Evolutionary conservation across 2,797 vertebrate genomes (phyloP).

Genomic region (Platalea minor): DNA sequence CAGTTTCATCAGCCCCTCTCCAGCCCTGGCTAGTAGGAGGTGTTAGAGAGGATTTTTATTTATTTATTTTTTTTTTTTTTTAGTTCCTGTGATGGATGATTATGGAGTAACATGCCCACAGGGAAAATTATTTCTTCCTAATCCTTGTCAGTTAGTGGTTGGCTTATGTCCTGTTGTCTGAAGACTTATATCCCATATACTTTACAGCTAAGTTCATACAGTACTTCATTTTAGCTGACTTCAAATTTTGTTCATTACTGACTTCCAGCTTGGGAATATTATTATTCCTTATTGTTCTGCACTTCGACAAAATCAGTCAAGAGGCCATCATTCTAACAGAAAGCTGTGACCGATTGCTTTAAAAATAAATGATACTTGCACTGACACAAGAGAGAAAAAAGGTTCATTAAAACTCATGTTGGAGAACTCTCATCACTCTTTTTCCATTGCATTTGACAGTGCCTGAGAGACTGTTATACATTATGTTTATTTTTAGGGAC

Average conservation of each 20-base stretch:
- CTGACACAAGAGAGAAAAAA: slow-evolving; percentile 51
- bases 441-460: slow-evolving; percentile 67
- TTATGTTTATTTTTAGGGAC: slow-evolving; percentile 76
- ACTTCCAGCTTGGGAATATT: slow-evolving; percentile 33
- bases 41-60: background rate
- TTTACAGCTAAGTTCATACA: slow-evolving; percentile 1
- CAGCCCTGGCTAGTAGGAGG: background rate
- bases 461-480: slow-evolving; percentile 59
- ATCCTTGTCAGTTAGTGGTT: slow-evolving; percentile 2
- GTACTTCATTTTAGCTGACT: slow-evolving; percentile 34
- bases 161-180: background rate
- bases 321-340: slow-evolving; percentile 55
- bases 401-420: slow-evolving; percentile 70
- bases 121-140: slow-evolving; percentile 25
- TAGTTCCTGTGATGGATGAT: background rate
- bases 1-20: background rate
- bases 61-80: background rate
- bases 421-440: slow-evolving; percentile 65
- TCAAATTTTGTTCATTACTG: slow-evolving; percentile 47
- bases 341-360: slow-evolving; percentile 58
- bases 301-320: slow-evolving; percentile 63
- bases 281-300: slow-evolving; percentile 63
- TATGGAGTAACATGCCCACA: background rate
- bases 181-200: background rate
- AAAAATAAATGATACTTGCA: slow-evolving; percentile 69